Percentiles rank a stretch among this genome's conserved stretches.
Evolutionary conservation across 2,113 vertebrate species (phyloP).

Genomic region (Grammomys surdaster): DNA sequence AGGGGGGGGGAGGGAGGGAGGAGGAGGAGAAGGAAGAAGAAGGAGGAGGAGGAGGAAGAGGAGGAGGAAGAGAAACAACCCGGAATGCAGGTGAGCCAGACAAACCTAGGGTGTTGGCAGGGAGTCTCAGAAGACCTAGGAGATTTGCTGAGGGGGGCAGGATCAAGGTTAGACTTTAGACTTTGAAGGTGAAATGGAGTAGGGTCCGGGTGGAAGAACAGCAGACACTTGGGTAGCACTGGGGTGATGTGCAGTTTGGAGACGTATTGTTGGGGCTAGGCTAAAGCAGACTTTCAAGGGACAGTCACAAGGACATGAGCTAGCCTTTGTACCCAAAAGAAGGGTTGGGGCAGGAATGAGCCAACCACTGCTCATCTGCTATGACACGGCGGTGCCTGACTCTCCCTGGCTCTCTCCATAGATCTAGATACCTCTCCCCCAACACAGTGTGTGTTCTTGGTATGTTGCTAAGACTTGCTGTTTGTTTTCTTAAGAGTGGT

Average conservation of each 20-base stretch:
- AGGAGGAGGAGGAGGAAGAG: no score
- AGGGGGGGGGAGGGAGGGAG: no score
- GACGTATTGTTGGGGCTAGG: background rate
- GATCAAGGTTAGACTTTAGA: no score
- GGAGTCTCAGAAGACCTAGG: no score
- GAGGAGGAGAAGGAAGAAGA: no score
- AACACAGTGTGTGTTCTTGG: background rate
- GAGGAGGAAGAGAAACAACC: no score
- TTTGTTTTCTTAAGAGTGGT: conserved; percentile 15
- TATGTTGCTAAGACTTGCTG: background rate
- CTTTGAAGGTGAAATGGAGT: background rate
- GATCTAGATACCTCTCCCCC: background rate
- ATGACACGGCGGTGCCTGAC: no score
- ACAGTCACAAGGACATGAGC: background rate
- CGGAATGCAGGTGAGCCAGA: background rate
- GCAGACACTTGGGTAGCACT: no score
- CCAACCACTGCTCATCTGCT: background rate
- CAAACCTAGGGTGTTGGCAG: no score
- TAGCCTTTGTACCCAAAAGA: background rate
- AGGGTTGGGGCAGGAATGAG: background rate
- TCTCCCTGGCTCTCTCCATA: background rate
- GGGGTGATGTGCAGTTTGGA: background rate
- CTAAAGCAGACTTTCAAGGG: background rate
- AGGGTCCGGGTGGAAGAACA: background rate
- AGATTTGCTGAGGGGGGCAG: background rate